Base-by-base conservation (phyloP, 2,888 invertebrate species). In the Cordilura impudica region DNA sequence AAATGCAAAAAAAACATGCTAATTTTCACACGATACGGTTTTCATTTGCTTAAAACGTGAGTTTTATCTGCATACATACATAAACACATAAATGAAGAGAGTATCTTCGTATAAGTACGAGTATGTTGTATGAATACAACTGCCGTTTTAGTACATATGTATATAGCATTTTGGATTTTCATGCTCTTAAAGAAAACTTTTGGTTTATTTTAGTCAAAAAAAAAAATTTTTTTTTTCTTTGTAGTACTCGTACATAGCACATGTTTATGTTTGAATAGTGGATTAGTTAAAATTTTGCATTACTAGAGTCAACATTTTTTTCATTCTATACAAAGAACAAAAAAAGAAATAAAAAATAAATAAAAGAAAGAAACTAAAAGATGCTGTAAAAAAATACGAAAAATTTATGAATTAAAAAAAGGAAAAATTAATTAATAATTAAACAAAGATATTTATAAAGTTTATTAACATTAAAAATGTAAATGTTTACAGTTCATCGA, bases 281-380 rank as follows among this genome's bases (percentile, higher is more conserved):
- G 26, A 26, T 63, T 63, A 69, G 75, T 75, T n/a, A 69, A 69
- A 63, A 54, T 26, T 56, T 63, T 49, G 69, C 54, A 69, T 49
- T 69, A 29, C 39, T 63, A 35, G 69, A 21, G 26, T 29, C 21
- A 75, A 75, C 54, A 69, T 23, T 54, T 61, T 26, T 66, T 35
- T 2, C 51, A 35, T 26, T 14, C 8, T 51, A 12, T 47, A 47
- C 51, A 66, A 51, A 43, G 12, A 66, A 53, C 14, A 8, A n/a
- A 49, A 49, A 51, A 12, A 51, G n/a, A 51, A 16, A 21, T 6
- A 21, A 51, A 14, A 26, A 51, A 21, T 12, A 12, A 8, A 16
- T 19, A 10, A 6, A 39, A 10, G 2, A 39, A 51, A 14, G 1
- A 8, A 53, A 4, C 35, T 45, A 29, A 67, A 61, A 35, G 35